Percentiles rank a stretch among this genome's conserved stretches.
These are phyloP conservation scores for Philereme vetulata DNA, from an alignment of 2,888 invertebrate species.

Conservation along the genomic window DNA sequence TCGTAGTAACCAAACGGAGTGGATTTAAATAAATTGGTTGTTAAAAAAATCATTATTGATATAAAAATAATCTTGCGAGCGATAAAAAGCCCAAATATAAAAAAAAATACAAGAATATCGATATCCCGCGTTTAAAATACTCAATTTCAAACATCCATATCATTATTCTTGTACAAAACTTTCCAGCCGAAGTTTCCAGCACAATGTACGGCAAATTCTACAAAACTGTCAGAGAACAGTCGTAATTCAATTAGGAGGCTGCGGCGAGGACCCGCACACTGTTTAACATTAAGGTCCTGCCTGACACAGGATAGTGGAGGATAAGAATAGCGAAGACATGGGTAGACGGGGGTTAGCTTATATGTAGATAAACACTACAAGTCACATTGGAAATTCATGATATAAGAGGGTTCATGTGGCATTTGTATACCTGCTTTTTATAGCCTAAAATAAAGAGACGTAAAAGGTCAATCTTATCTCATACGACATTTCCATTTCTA, in stretches of 20 bases:
- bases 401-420: background rate
- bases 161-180: conserved; percentile 21
- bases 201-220: conserved; percentile 14
- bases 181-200: conserved; percentile 6
- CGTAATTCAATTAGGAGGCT: conserved; percentile 36
- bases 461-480: too few relatives aligned
- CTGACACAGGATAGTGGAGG: conserved; percentile 11
- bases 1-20: too few relatives aligned
- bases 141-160: conserved; percentile 2
- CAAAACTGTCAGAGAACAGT: conserved; percentile 24
- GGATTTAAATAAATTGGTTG: too few relatives aligned
- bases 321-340: conserved; percentile 13
- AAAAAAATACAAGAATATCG: too few relatives aligned
- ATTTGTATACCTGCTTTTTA: too few relatives aligned
- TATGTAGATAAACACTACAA: conserved; percentile 13
- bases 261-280: conserved; percentile 26
- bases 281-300: conserved; percentile 27
- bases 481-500: too few relatives aligned
- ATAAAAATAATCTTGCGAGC: too few relatives aligned
- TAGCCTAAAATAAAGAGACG: too few relatives aligned
- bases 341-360: conserved; percentile 15
- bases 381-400: conserved; percentile 10
- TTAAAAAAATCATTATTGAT: too few relatives aligned
- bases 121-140: background rate
- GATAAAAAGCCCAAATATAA: too few relatives aligned